Percentiles rank a stretch among this genome's conserved stretches.
Conservation (phyloP, 2,113 vertebrate species). For the Gymnorhina tibicen region DNA sequence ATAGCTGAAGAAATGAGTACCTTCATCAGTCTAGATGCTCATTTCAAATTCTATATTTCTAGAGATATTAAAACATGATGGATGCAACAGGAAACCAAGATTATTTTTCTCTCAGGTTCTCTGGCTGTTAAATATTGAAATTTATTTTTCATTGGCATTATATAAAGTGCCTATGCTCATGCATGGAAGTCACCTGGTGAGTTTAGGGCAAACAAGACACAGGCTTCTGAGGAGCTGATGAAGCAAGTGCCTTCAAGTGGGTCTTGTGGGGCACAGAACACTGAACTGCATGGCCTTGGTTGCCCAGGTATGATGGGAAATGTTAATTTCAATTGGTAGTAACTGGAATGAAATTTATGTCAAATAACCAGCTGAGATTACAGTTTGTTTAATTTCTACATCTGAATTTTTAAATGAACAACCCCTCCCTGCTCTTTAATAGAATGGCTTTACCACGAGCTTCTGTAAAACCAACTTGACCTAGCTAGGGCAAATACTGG, state of each 20-base stretch:
- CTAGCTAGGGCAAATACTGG: neutral
- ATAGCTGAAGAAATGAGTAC: neutral
- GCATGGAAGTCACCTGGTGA: neutral
- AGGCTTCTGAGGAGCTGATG: neutral
- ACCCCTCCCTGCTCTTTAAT: accelerated
- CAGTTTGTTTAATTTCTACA: neutral
- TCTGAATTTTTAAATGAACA: neutral
- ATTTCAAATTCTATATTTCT: neutral
- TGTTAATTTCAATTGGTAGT: neutral
- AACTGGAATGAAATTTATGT: neutral
- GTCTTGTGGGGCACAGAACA: neutral
- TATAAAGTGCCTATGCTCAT: neutral
- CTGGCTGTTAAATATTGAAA: neutral
- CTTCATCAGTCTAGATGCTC: neutral
- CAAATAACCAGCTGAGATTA: neutral
- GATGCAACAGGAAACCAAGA: neutral
- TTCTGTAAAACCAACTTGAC: neutral
- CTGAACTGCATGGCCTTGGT: neutral
- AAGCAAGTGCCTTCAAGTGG: neutral
- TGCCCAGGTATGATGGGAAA: neutral
- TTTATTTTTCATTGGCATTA: neutral
- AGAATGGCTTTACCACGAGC: neutral
- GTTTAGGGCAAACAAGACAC: neutral
- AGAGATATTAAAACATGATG: neutral
- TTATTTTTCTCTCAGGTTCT: neutral